These are phyloP conservation scores for Himantopus leucocephalus DNA, from an alignment of 2,113 vertebrate genomes.

Conservation along the genomic window DNA sequence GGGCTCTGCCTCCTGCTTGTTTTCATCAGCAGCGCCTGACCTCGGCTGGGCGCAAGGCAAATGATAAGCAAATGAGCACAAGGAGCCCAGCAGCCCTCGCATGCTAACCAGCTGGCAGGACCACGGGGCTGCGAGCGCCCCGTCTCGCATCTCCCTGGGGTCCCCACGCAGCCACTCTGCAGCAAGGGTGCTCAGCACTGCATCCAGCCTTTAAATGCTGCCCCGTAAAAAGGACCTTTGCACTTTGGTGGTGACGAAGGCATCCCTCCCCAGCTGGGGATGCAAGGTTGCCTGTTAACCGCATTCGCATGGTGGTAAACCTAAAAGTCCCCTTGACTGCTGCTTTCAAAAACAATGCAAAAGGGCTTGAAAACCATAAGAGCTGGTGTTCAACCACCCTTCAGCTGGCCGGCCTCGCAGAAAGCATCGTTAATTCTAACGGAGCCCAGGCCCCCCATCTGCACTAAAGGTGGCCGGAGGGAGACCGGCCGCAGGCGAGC, in stretches of 20 bases:
- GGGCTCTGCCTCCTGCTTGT: background rate
- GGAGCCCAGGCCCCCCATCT: background rate
- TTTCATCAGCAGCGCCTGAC: background rate
- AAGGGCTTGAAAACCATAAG: background rate
- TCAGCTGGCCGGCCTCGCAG: background rate
- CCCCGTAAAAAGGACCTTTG: fast-evolving
- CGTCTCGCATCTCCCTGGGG: background rate
- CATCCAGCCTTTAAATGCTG: background rate
- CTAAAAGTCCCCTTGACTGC: background rate
- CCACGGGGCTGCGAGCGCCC: background rate
- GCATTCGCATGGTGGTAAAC: fast-evolving
- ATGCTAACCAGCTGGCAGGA: background rate
- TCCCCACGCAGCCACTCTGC: background rate
- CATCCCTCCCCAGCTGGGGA: background rate
- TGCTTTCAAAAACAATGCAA: background rate
- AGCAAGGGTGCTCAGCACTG: background rate
- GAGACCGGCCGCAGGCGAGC: fast-evolving
- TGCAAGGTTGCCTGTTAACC: background rate
- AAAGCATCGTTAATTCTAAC: background rate
- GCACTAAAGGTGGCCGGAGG: fast-evolving
- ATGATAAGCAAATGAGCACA: background rate
- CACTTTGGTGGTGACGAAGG: fast-evolving
- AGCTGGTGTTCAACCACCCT: background rate
- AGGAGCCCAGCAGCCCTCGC: background rate
- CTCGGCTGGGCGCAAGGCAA: background rate